These are phyloP conservation scores for Periophthalmus magnuspinnatus DNA, from an alignment of 2,797 vertebrate genomes.

Conservation along the genomic window DNA sequence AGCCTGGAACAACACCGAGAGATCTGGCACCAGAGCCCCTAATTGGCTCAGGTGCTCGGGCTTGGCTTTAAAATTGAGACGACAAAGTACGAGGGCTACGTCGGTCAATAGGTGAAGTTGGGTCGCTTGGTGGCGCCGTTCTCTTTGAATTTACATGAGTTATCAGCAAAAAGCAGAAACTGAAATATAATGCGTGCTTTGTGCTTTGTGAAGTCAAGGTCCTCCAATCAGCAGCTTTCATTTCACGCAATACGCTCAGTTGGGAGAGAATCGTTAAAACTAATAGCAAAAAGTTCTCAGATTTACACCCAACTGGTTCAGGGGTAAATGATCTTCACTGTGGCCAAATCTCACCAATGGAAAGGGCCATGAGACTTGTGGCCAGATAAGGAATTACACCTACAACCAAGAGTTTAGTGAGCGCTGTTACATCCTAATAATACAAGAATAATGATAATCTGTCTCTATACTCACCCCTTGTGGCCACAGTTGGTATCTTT, in stretches of 20 bases:
- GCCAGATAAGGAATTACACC: too few species aligned
- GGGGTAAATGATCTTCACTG: background rate
- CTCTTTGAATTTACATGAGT: constrained; percentile 59
- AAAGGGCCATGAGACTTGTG: too few species aligned
- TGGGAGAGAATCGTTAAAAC: background rate
- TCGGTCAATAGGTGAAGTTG: constrained; percentile 68
- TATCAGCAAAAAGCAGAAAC: constrained; percentile 35
- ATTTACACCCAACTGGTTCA: background rate
- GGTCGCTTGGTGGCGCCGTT: constrained; percentile 42
- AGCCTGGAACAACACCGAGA: constrained; percentile 60
- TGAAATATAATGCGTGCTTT: constrained; percentile 18
- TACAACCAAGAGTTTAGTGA: too few species aligned
- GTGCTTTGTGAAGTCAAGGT: background rate
- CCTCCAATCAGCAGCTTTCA: background rate
- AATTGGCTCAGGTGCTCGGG: constrained; percentile 78
- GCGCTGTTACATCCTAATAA: too few species aligned
- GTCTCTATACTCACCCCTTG: too few species aligned
- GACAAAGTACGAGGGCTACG: constrained; percentile 63
- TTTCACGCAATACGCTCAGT: background rate
- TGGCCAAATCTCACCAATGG: background rate
- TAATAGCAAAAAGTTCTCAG: background rate
- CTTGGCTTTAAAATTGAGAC: constrained; percentile 81
- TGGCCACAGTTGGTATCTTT: too few species aligned
- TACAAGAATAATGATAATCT: too few species aligned
- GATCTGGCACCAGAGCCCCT: constrained; percentile 55